Percentiles rank a stretch among this genome's conserved stretches.
Conservation (phyloP, 2,888 invertebrate genomes). For the Melanchra persicariae region DNA sequence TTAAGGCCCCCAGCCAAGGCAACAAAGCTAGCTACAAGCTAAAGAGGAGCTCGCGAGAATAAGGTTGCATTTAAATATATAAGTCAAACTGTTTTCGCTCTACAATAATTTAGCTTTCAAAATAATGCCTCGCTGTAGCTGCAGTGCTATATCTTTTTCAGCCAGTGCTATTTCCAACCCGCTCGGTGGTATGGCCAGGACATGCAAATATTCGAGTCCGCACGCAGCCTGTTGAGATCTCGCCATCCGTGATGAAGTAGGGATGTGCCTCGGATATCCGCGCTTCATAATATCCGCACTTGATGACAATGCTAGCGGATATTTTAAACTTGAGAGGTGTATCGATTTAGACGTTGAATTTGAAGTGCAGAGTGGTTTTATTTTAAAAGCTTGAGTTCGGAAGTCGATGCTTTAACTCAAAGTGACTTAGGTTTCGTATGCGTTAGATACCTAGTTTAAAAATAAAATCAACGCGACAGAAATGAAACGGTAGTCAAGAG, state of each 20-base stretch:
- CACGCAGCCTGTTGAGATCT: conserved; percentile 40
- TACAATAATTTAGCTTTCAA: not conserved
- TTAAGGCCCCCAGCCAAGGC: too few species aligned
- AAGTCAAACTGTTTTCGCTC: not conserved
- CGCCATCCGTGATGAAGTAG: conserved; percentile 53
- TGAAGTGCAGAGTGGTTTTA: conserved; percentile 1
- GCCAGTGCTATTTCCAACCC: not conserved
- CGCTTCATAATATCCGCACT: conserved; percentile 58
- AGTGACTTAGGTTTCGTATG: too few species aligned
- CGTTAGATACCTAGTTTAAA: too few species aligned
- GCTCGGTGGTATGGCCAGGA: conserved; percentile 35
- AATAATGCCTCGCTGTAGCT: not conserved
- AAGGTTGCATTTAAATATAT: not conserved
- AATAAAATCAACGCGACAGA: too few species aligned
- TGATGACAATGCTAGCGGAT: conserved; percentile 20
- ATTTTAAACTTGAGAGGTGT: conserved; percentile 9
- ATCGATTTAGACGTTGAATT: conserved; percentile 1
- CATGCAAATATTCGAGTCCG: conserved; percentile 50
- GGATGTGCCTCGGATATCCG: conserved; percentile 57
- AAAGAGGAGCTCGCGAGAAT: too few species aligned
- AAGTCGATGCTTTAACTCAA: too few species aligned
- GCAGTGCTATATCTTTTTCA: too few species aligned
- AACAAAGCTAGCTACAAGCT: too few species aligned
- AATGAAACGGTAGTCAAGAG: too few species aligned
- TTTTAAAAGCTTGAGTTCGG: not conserved